phyloP scores from a whole-genome alignment of 2,113 vertebrate genomes.

The Tachycineta bicolor region DNA sequence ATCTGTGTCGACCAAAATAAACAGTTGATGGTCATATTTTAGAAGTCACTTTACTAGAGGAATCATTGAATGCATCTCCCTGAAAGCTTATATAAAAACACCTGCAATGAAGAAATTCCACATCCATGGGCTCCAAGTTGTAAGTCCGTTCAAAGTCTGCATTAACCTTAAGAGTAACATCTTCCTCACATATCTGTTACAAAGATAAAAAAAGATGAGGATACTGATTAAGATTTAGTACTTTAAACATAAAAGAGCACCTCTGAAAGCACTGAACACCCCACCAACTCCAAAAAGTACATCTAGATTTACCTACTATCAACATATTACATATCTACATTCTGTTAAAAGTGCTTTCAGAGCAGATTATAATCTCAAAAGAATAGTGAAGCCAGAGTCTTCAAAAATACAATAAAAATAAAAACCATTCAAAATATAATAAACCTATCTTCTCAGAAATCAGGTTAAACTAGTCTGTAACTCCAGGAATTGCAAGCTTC shows the following conservation, averaged over 20 bases:
- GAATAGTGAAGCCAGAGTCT: not conserved
- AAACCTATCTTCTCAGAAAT: not conserved
- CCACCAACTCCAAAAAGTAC: not conserved
- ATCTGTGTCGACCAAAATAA: not conserved
- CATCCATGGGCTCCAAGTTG: constrained; percentile 88
- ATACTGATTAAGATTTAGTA: not conserved
- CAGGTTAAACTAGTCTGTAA: not conserved
- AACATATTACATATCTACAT: not conserved
- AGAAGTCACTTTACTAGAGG: not conserved
- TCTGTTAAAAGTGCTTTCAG: not conserved
- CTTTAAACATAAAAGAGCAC: not conserved
- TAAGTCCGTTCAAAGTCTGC: constrained; percentile 84
- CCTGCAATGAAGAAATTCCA: constrained; percentile 91
- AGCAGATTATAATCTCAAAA: not conserved
- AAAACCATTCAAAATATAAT: not conserved
- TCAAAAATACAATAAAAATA: not conserved
- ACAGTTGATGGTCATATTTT: not conserved
- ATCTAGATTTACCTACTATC: not conserved
- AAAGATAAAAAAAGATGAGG: not conserved
- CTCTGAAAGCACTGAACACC: not conserved
- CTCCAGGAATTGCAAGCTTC: not conserved
- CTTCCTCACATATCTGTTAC: constrained; percentile 84
- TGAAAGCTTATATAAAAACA: constrained; percentile 34
- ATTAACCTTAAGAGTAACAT: constrained; percentile 85
- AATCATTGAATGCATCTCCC: not conserved